Conservation (phyloP, 2,113 vertebrate species). For the Natator depressus region DNA sequence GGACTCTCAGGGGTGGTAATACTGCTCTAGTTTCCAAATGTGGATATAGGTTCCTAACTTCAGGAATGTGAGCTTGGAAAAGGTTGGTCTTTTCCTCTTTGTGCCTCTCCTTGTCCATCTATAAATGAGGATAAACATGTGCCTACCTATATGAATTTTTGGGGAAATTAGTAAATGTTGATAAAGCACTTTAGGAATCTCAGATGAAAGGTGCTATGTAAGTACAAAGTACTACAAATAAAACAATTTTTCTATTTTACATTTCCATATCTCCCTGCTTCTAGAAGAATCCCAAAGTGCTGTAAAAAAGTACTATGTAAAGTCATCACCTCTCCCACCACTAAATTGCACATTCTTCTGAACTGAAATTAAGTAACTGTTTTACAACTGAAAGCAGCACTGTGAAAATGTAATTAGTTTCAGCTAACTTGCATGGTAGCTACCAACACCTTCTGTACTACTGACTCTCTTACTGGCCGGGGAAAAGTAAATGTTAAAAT, state of each 20-base stretch:
- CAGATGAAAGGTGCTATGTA: neutral
- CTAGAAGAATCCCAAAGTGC: neutral
- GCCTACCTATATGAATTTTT: neutral
- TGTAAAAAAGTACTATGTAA: neutral
- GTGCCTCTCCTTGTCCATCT: neutral
- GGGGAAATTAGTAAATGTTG: neutral
- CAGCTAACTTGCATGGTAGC: neutral
- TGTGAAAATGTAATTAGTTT: rapidly evolving
- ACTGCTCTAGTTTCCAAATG: neutral
- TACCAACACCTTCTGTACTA: neutral
- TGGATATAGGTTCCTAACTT: neutral
- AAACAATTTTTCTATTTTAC: neutral
- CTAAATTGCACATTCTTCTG: rapidly evolving
- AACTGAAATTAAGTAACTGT: neutral
- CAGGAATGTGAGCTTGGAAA: neutral
- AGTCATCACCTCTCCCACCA: neutral
- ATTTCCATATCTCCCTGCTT: neutral
- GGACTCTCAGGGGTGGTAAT: neutral
- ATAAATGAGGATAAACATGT: neutral
- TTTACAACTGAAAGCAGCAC: neutral
- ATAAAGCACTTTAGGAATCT: neutral
- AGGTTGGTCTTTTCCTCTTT: neutral
- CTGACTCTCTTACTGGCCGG: neutral
- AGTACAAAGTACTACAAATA: neutral
- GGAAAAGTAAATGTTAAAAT: neutral